Conservation (phyloP, 2,888 invertebrate genomes). For the Escarpia spicata region DNA sequence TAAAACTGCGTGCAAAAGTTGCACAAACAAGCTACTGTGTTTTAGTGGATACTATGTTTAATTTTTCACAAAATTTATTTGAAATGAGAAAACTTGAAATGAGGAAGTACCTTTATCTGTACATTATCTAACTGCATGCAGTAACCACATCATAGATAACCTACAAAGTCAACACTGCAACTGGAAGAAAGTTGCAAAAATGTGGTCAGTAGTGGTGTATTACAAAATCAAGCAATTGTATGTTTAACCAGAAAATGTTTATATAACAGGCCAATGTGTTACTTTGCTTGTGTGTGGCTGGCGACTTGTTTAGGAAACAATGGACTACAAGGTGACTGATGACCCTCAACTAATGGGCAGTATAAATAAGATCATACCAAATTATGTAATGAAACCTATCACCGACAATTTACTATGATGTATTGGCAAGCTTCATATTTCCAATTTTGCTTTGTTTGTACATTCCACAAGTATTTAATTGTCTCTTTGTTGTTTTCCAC, state of each 20-base stretch:
- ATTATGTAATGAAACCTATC: neutral
- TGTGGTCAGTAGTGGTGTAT: neutral
- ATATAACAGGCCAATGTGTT: too few species aligned
- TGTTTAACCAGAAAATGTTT: neutral
- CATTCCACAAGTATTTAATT: neutral
- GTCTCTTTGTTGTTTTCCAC: neutral
- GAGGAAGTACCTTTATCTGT: neutral
- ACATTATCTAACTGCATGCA: neutral
- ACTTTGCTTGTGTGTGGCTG: too few species aligned
- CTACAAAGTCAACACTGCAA: neutral
- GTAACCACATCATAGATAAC: neutral
- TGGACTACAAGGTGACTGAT: too few species aligned
- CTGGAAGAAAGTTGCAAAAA: neutral
- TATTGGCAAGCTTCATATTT: neutral
- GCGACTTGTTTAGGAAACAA: too few species aligned
- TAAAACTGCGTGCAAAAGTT: too few species aligned
- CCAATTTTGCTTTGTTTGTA: neutral
- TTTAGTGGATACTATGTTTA: too few species aligned
- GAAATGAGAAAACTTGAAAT: too few species aligned
- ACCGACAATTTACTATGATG: neutral
- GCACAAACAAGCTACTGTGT: too few species aligned
- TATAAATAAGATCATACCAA: neutral
- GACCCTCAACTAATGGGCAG: neutral
- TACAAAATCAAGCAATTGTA: neutral
- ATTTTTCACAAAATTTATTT: too few species aligned